These are phyloP conservation scores for Chrysemys picta DNA, from an alignment of 2,113 vertebrate genomes.

Conservation along the genomic window DNA sequence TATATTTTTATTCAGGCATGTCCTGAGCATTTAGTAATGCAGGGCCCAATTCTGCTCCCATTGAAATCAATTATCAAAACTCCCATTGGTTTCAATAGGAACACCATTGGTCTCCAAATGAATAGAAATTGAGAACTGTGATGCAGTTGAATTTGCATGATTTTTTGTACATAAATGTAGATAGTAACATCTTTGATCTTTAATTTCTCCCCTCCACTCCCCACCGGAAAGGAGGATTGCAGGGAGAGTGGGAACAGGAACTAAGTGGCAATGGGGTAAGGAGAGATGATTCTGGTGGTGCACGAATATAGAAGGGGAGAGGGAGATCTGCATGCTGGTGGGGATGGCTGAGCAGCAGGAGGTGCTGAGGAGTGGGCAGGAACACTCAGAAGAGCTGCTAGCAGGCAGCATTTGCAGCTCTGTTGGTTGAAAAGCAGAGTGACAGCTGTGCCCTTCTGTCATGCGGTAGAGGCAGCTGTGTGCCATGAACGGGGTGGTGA, in stretches of 20 bases:
- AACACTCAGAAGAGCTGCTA: not conserved
- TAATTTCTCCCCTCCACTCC: not conserved
- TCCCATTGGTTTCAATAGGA: not conserved
- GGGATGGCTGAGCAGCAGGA: not conserved
- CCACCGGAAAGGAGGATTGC: not conserved
- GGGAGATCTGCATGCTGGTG: not conserved
- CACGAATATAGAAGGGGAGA: not conserved
- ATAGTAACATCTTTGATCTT: not conserved
- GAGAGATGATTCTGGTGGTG: not conserved
- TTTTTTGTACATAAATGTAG: not conserved
- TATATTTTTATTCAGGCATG: conserved; percentile 57
- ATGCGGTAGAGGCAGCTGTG: not conserved
- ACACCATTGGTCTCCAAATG: not conserved
- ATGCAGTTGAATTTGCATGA: not conserved
- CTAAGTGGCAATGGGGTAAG: not conserved
- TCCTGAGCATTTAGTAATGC: conserved; percentile 56
- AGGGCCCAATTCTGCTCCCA: conserved; percentile 32
- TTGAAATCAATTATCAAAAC: conserved; percentile 10
- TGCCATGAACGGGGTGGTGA: accelerated
- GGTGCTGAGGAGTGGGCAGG: not conserved
- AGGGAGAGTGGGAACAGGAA: not conserved
- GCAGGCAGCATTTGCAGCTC: not conserved
- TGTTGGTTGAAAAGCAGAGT: not conserved
- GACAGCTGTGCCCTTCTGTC: accelerated
- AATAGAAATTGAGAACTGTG: not conserved